A percentile compares a stretch with the other conserved stretches of the same genome.
These are phyloP conservation scores for Gonocerus acuteangulatus DNA, from an alignment of 2,888 invertebrate species.

Conservation along the genomic window DNA sequence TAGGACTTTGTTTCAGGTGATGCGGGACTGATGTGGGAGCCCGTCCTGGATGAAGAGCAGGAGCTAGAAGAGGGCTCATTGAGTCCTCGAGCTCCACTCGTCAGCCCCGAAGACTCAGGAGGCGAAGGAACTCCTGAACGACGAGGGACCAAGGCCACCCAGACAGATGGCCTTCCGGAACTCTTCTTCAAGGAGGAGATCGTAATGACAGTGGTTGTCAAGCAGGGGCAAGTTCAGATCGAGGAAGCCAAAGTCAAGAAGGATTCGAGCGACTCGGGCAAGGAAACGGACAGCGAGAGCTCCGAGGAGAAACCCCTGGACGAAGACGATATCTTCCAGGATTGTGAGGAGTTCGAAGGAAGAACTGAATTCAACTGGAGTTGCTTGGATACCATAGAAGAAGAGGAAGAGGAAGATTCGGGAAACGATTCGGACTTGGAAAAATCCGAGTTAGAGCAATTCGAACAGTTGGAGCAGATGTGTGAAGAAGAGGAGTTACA, in stretches of 20 bases:
- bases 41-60: constrained; percentile 16
- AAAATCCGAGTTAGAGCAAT: constrained; percentile 28
- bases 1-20: constrained; percentile 13
- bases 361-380: constrained; percentile 35
- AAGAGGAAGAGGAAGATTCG: constrained; percentile 48
- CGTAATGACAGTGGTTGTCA: constrained; percentile 15
- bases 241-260: constrained; percentile 6
- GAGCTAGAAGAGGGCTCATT: constrained; percentile 26
- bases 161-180: constrained; percentile 12
- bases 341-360: constrained; percentile 35
- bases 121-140: not conserved
- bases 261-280: not conserved
- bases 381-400: constrained; percentile 40
- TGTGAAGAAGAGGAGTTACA: constrained; percentile 28
- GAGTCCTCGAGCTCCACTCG: constrained; percentile 30
- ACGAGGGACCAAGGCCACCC: constrained; percentile 9
- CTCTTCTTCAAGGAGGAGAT: constrained; percentile 24
- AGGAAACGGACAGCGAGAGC: constrained; percentile 27
- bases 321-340: constrained; percentile 30
- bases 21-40: constrained; percentile 26
- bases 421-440: constrained; percentile 33
- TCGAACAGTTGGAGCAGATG: constrained; percentile 33
- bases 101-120: constrained; percentile 26
- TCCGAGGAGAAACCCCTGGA: constrained; percentile 19
- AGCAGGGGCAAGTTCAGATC: constrained; percentile 1